Base-by-base conservation (phyloP, 2,888 invertebrate genomes). In the Synergus gifuensis region DNA sequence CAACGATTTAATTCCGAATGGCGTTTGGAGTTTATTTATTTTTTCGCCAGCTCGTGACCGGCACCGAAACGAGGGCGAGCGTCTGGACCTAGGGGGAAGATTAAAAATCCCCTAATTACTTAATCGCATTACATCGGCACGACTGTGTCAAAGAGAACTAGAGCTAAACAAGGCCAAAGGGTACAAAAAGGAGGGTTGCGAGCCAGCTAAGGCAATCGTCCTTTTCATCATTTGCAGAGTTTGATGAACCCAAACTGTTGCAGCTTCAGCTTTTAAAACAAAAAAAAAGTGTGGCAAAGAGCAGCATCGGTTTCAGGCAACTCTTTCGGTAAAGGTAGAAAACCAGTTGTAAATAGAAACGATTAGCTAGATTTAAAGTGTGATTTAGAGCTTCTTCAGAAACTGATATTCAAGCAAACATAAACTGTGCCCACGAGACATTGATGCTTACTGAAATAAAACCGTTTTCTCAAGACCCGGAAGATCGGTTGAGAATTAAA, bases 71-170 rank as follows among this genome's bases (percentile, higher is more conserved):
- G 88, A 86, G 87, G 83, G 83, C 83, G 87, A 86, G 82, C 83
- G 79, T 76, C 63, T 64, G 46, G 60, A 80, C 82, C 78, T 77
- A 82, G 82, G 86, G 85, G 86, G 88, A 87, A 89, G 89, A 90
- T 90, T 89, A 89, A 90, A 90, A 90, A 89, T 89, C 88, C 86
- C 87, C 86, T 89, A 89, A 91, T 90, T 91, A 88, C 88, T 90
- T 92, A 91, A 92, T 92, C 89, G 87, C 83, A 87, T 91, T 91
- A 91, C 85, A 79, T 54, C 84, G 83, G 85, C 84, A 86, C 85
- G 87, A 86, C 83, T 87, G 87, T 87, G 88, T 90, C 90, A 90
- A 91, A 91, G 90, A 86, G 87, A 85, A 81, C 62, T 76, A 22
- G 44, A 60, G 76, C 22, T 18, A 22, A 44, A 40, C 67, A n/a